Evolutionary conservation across 64 coral and sea anemone species (phyloP).

Genomic region (Actinia tenebrosa): DNA sequence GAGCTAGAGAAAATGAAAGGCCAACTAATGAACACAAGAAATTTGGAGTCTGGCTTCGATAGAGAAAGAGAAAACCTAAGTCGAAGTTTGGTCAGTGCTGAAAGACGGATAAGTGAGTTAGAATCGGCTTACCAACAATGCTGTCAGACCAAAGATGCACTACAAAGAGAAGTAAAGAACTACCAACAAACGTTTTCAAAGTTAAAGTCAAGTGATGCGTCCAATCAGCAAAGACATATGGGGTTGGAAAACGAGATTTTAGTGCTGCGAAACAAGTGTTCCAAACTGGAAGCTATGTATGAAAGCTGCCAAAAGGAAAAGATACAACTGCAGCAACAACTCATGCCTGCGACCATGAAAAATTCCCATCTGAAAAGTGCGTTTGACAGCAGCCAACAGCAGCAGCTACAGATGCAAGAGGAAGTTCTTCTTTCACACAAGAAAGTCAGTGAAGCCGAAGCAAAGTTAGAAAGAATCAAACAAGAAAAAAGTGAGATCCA

Average conservation of each 20-base stretch:
- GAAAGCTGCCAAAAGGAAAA: constrained; percentile 73
- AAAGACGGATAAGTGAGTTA: constrained; percentile 49
- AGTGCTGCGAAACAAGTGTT: constrained; percentile 46
- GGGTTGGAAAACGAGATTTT: constrained; percentile 66
- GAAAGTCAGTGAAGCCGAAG: constrained; percentile 61
- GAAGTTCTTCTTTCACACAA: constrained; percentile 60
- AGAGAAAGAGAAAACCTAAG: constrained; percentile 49
- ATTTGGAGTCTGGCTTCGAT: constrained; percentile 39
- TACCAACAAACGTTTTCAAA: constrained; percentile 44
- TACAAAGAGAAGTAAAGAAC: constrained; percentile 54
- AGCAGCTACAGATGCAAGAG: constrained; percentile 56
- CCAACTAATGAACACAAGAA: constrained; percentile 10
- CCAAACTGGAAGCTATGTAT: constrained; percentile 71
- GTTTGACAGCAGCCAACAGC: constrained; percentile 58
- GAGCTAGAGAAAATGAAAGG: constrained; percentile 63
- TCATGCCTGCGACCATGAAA: constrained; percentile 67
- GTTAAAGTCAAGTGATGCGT: constrained; percentile 39
- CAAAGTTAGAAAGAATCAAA: constrained; percentile 45
- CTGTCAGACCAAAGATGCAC: constrained; percentile 32
- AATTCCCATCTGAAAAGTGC: constrained; percentile 61
- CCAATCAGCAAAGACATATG: constrained; percentile 25
- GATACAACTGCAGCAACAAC: constrained; percentile 71
- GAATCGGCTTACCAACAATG: constrained; percentile 33
- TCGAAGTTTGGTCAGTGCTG: constrained; percentile 45
- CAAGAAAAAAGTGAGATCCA: constrained; percentile 61